phyloP scores from a whole-genome alignment of 2,113 vertebrate species.

The Scytalopus superciliaris region DNA sequence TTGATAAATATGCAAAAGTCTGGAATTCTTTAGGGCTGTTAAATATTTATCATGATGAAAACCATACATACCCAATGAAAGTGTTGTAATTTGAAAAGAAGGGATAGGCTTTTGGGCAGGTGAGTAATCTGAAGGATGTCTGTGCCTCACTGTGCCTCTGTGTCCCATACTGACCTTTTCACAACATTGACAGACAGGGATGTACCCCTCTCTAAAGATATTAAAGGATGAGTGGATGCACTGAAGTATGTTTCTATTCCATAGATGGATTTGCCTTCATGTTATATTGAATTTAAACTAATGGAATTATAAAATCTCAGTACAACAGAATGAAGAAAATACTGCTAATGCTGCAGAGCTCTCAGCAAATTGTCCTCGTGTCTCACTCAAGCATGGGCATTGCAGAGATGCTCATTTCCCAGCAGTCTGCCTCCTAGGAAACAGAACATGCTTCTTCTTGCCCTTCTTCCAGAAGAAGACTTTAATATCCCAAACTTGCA shows the following conservation, averaged over 20 bases:
- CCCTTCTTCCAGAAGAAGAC: not conserved
- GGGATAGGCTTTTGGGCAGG: not conserved
- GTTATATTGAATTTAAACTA: not conserved
- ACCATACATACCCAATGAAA: not conserved
- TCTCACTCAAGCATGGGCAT: not conserved
- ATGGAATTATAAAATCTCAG: not conserved
- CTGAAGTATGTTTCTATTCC: not conserved
- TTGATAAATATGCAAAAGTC: not conserved
- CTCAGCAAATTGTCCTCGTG: not conserved
- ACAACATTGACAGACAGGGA: not conserved
- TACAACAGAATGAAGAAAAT: not conserved
- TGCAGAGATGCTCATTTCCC: not conserved
- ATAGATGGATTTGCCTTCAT: not conserved
- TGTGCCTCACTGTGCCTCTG: not conserved
- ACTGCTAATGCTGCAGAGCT: not conserved
- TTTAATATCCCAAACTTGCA: conserved; percentile 4
- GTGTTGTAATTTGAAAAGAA: not conserved
- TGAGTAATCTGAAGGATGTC: not conserved
- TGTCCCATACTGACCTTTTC: not conserved
- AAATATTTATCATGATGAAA: not conserved
- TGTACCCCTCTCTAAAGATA: not conserved
- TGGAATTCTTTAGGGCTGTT: not conserved
- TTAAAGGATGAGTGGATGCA: not conserved
- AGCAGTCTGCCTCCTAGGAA: not conserved
- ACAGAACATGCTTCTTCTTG: not conserved